phyloP scores from a whole-genome alignment of 1,140 invertebrate genomes.

The Neelides sp. region DNA sequence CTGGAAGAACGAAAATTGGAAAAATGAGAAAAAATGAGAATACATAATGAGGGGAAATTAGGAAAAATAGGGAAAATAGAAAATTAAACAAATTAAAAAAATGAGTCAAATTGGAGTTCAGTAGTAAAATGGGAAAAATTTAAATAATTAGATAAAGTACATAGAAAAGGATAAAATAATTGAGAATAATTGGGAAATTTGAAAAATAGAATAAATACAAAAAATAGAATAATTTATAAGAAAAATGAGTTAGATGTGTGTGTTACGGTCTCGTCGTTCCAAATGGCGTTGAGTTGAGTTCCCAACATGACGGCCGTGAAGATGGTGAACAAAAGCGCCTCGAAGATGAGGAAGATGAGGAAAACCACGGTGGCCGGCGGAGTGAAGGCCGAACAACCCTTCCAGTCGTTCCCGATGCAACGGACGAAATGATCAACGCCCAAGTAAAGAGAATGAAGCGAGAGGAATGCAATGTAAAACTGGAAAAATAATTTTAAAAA shows the following conservation, averaged over 20 bases:
- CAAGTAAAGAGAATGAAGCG: slow-evolving; percentile 81
- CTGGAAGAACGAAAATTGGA: slow-evolving; percentile 39
- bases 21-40: slow-evolving; percentile 3
- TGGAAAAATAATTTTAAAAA: slow-evolving; percentile 48
- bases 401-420: slow-evolving; percentile 85
- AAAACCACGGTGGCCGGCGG: slow-evolving; percentile 92
- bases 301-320: slow-evolving; percentile 97
- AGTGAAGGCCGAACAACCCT: slow-evolving; percentile 79
- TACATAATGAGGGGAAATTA: slow-evolving; percentile 10
- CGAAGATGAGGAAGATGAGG: slow-evolving; percentile 89
- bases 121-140: neutral
- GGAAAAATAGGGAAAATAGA: neutral
- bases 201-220: neutral
- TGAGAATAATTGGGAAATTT: neutral
- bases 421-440: slow-evolving; percentile 85
- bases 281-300: slow-evolving; percentile 94
- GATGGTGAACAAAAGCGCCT: slow-evolving; percentile 92
- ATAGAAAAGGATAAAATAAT: neutral
- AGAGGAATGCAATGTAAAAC: slow-evolving; percentile 96
- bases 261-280: slow-evolving; percentile 92
- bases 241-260: neutral
- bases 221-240: neutral
- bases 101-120: neutral
- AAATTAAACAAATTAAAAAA: slow-evolving; percentile 6
- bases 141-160: neutral